Evolutionary conservation across 2,797 vertebrate species (phyloP).

Genomic region (Parauchenoglanis punctatus): DNA sequence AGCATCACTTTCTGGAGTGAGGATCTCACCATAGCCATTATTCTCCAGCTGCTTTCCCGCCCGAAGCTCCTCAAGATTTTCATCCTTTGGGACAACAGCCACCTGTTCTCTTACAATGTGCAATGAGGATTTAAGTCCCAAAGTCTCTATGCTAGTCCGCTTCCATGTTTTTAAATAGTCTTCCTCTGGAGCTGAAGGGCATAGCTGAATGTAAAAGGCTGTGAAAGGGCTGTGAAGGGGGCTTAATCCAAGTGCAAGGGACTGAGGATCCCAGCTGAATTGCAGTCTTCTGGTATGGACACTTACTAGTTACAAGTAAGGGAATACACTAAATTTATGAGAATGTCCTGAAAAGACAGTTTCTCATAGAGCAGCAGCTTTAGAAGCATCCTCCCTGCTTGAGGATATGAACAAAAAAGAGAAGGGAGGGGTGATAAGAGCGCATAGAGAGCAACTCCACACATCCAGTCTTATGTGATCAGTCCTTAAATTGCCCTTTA

Average conservation of each 20-base stretch:
- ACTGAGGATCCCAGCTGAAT: constrained; percentile 3
- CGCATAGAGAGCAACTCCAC: neutral
- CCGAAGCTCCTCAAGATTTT: constrained; percentile 84
- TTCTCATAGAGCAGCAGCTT: constrained; percentile 33
- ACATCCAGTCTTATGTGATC: constrained; percentile 9
- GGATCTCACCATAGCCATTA: constrained; percentile 88
- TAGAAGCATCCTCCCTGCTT: constrained; percentile 42
- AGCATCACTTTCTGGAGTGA: constrained; percentile 89
- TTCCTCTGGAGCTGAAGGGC: constrained; percentile 59
- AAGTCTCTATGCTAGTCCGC: constrained; percentile 65
- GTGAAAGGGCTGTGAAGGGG: neutral
- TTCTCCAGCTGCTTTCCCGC: constrained; percentile 85
- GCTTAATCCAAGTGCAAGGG: neutral
- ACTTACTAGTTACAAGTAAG: constrained; percentile 4
- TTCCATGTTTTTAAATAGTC: constrained; percentile 70
- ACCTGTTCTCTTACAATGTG: constrained; percentile 46
- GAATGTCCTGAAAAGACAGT: constrained; percentile 21
- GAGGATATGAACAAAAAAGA: constrained; percentile 43
- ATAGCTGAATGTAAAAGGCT: constrained; percentile 33
- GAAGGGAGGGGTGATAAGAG: constrained; percentile 38
- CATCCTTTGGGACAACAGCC: constrained; percentile 81
- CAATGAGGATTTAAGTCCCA: constrained; percentile 1
- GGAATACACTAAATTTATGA: neutral
- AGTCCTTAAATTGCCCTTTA: constrained; percentile 20
- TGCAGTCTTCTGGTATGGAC: constrained; percentile 6